Conservation (phyloP, 35 echinoderm and acorn worm species). For the Apostichopus parvimensis region DNA sequence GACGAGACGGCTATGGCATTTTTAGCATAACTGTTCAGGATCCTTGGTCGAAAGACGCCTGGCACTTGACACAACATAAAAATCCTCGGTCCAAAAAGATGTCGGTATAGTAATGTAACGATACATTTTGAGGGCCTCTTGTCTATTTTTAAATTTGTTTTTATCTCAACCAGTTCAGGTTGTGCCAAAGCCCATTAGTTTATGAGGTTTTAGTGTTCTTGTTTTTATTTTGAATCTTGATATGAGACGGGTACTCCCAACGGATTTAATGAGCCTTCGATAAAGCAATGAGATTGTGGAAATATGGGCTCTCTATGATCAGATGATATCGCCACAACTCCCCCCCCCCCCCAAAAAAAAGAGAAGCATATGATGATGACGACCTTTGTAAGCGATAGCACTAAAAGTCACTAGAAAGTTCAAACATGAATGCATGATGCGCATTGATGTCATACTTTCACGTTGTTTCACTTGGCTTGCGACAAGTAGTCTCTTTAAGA, state of each 20-base stretch:
- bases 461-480: too few relatives aligned
- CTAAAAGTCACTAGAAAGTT: not conserved
- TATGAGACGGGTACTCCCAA: slow-evolving; percentile 4
- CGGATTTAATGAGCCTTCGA: not conserved
- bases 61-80: not conserved
- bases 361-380: not conserved
- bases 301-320: not conserved
- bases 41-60: not conserved
- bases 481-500: too few relatives aligned
- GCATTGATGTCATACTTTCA: too few relatives aligned
- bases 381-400: not conserved
- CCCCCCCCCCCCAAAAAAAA: too few relatives aligned
- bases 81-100: not conserved
- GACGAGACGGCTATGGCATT: slow-evolving; percentile 23
- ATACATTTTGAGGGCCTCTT: not conserved
- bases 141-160: slow-evolving; percentile 39
- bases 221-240: slow-evolving; percentile 27
- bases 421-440: not conserved
- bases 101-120: not conserved
- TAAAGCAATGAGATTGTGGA: not conserved
- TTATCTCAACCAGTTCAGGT: slow-evolving; percentile 11
- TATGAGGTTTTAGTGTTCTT: not conserved
- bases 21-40: slow-evolving; percentile 32
- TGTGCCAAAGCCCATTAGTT: not conserved
- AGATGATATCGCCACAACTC: not conserved